Evolutionary conservation across 2,888 invertebrate genomes (phyloP).

Genomic region (Drosophila fulvimacula): DNA sequence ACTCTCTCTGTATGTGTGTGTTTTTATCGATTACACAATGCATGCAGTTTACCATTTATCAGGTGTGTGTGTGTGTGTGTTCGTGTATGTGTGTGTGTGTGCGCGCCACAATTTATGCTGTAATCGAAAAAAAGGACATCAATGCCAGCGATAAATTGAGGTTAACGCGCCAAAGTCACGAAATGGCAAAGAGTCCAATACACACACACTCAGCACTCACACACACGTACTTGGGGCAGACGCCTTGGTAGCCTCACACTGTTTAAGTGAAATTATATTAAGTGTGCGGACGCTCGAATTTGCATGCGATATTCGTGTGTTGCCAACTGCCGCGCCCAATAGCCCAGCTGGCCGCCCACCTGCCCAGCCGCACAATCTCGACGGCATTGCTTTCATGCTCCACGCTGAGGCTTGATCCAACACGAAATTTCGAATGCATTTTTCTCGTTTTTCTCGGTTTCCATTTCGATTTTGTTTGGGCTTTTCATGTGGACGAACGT

Average conservation of each 20-base stretch:
- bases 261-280: slow-evolving; percentile 80
- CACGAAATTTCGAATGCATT: slow-evolving; percentile 39
- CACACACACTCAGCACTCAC: slow-evolving; percentile 18
- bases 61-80: slow-evolving; percentile 43
- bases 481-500: slow-evolving; percentile 10
- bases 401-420: slow-evolving; percentile 6
- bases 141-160: slow-evolving; percentile 81
- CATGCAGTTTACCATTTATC: slow-evolving; percentile 77
- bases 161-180: slow-evolving; percentile 80
- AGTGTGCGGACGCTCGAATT: slow-evolving; percentile 75
- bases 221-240: slow-evolving; percentile 1
- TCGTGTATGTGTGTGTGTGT: slow-evolving; percentile 51
- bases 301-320: slow-evolving; percentile 72
- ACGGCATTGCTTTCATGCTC: slow-evolving; percentile 12
- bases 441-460: slow-evolving; percentile 14
- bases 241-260: slow-evolving; percentile 9
- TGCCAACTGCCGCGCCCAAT: slow-evolving; percentile 32
- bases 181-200: slow-evolving; percentile 61
- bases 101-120: slow-evolving; percentile 76
- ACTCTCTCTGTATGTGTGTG: slow-evolving; percentile 4
- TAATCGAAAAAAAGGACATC: slow-evolving; percentile 78
- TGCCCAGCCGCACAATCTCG: slow-evolving; percentile 24
- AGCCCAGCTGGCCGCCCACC: slow-evolving; percentile 16
- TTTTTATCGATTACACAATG: slow-evolving; percentile 78
- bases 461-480: slow-evolving; percentile 22